phyloP scores from a whole-genome alignment of 2,888 invertebrate genomes.

The Candidula unifasciata region DNA sequence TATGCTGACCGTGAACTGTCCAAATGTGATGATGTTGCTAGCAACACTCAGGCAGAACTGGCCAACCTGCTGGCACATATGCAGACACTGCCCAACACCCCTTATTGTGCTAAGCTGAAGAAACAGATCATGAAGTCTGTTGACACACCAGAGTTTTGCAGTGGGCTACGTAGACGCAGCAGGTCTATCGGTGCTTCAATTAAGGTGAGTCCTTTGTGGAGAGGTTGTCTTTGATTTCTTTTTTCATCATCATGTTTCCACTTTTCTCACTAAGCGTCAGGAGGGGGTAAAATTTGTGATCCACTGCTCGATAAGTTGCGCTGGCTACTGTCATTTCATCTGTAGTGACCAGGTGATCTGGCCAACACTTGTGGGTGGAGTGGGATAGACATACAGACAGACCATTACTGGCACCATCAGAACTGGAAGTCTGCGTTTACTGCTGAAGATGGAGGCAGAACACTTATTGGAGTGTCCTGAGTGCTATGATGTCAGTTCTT shows the following conservation, averaged over 20 bases:
- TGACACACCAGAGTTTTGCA: constrained; percentile 13
- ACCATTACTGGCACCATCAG: too few relatives aligned
- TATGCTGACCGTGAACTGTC: constrained; percentile 45
- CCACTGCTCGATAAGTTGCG: too few relatives aligned
- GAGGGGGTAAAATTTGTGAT: too few relatives aligned
- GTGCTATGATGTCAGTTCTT: too few relatives aligned
- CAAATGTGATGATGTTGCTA: constrained; percentile 35
- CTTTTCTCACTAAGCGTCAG: neutral
- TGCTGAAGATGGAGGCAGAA: too few relatives aligned
- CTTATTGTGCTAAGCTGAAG: constrained; percentile 37
- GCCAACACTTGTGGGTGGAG: too few relatives aligned
- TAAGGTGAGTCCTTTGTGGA: constrained; percentile 1
- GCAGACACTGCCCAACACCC: constrained; percentile 43
- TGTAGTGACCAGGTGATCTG: too few relatives aligned
- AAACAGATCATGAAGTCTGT: constrained; percentile 29
- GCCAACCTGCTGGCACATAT: constrained; percentile 41
- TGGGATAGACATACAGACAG: too few relatives aligned
- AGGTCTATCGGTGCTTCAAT: constrained; percentile 46
- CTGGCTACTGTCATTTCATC: too few relatives aligned
- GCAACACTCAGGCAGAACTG: constrained; percentile 48
- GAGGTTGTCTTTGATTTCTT: neutral
- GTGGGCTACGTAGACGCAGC: constrained; percentile 31
- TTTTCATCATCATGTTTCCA: neutral
- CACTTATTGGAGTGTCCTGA: too few relatives aligned
- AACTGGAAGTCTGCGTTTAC: too few relatives aligned